Evolutionary conservation across 2,888 invertebrate species (phyloP).

Genomic region (Apotomis capreana): DNA sequence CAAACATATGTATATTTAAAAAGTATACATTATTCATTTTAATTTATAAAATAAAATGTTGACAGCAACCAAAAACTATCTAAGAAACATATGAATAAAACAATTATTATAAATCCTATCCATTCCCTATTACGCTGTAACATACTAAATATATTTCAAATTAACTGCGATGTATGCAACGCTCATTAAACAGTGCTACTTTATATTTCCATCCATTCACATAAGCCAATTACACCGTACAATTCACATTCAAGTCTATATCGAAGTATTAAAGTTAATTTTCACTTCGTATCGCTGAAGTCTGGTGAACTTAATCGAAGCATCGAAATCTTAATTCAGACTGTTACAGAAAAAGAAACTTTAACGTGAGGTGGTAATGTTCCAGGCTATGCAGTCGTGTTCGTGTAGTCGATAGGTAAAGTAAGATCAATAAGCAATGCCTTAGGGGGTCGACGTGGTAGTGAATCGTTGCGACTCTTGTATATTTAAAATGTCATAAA

Average conservation of each 20-base stretch:
- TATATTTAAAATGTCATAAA: slow-evolving; percentile 2
- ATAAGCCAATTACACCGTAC: slow-evolving; percentile 12
- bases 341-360: not conserved
- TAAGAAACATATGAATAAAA: not conserved
- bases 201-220: slow-evolving; percentile 20
- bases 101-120: slow-evolving; percentile 13
- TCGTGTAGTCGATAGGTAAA: slow-evolving; percentile 1
- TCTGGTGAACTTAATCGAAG: slow-evolving; percentile 12
- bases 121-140: slow-evolving; percentile 14
- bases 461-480: slow-evolving; percentile 2
- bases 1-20: no score
- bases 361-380: not conserved
- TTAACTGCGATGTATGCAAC: slow-evolving; percentile 23
- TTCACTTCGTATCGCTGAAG: not conserved
- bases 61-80: no score
- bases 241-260: not conserved
- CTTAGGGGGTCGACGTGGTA: slow-evolving; percentile 4
- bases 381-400: not conserved
- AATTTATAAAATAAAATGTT: no score
- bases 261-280: not conserved
- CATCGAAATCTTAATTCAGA: slow-evolving; percentile 1
- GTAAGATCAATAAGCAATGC: slow-evolving; percentile 10
- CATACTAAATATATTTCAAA: slow-evolving; percentile 20
- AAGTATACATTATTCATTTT: no score
- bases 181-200: slow-evolving; percentile 22